These are phyloP conservation scores for Oncorhynchus keta DNA, from an alignment of 2,113 vertebrate genomes.

Conservation along the genomic window DNA sequence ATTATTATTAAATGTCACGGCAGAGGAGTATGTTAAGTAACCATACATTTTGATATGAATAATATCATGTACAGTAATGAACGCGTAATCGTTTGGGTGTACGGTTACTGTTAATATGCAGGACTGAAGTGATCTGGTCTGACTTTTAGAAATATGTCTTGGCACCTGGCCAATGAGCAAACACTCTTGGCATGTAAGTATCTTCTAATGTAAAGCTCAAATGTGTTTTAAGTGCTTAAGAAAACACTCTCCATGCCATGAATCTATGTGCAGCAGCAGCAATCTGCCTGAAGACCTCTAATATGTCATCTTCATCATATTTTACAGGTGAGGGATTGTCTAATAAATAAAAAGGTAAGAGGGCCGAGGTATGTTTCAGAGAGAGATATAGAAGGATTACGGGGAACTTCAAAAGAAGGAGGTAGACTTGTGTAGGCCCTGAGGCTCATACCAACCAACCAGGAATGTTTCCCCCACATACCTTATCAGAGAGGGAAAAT, in stretches of 20 bases:
- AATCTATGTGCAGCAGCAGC: slow-evolving; percentile 49
- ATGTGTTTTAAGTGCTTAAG: slow-evolving; percentile 67
- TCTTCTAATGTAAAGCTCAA: slow-evolving; percentile 66
- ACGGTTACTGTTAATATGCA: slow-evolving; percentile 20
- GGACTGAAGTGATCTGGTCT: slow-evolving; percentile 54
- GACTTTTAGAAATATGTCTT: slow-evolving; percentile 46
- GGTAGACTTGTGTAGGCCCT: slow-evolving; percentile 54
- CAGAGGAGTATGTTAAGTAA: too few relatives aligned
- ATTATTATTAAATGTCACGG: too few relatives aligned
- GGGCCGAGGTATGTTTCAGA: slow-evolving; percentile 45
- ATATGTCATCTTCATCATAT: slow-evolving; percentile 62
- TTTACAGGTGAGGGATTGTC: slow-evolving; percentile 64
- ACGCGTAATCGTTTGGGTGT: slow-evolving; percentile 27
- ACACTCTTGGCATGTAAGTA: slow-evolving; percentile 65
- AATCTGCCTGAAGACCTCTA: slow-evolving; percentile 49
- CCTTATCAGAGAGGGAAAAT: slow-evolving; percentile 33
- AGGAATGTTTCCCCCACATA: slow-evolving; percentile 69
- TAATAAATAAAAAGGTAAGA: slow-evolving; percentile 61
- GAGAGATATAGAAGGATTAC: slow-evolving; percentile 30
- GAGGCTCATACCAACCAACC: slow-evolving; percentile 62
- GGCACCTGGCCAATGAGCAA: slow-evolving; percentile 58
- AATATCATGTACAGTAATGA: slow-evolving; percentile 16
- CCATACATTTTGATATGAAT: slow-evolving; percentile 3
- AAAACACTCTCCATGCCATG: slow-evolving; percentile 49
- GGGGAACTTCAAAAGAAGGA: slow-evolving; percentile 57